Evolutionary conservation across 2,113 vertebrate species (phyloP), one percentile per base, ranked within the genome.

Genomic region (Bagarius yarrelli): DNA sequence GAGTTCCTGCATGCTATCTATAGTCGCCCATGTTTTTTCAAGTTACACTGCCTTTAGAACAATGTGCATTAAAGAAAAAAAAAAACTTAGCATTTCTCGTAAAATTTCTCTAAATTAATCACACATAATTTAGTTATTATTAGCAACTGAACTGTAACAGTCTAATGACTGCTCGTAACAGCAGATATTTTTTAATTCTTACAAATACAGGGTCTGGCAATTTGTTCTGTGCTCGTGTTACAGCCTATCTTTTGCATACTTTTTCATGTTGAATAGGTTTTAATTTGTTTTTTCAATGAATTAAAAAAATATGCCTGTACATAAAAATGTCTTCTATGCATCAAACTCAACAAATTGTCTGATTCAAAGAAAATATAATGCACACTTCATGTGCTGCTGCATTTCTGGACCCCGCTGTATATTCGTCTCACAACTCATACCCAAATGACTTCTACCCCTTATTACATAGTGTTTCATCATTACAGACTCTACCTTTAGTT

Each of bases 1-100:
- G 52, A 80, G 69, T 36, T 84, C 15, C 64, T 64, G 70, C 19
- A 53, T 36, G 73, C 27, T 55, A 59, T 79, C 76, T 69, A 56
- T 44, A 79, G 64, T 83, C 36, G 40, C 44, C 56, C 61, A 47
- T 56, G 27, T 56, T 71, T 73, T 56, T 50, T 55, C 19, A 67
- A 12, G 70, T 64, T 61, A 72, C 30, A 71, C 27, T 5, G 16
- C 13, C 27, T 57, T 57, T 23, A 13, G 47, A 81, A 59, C 34
- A 23, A 53, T 71, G 47, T 18, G 55, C 23, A 47, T 1, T 23
- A 47, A 18, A 53, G n/a, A 72, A 72, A 53, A 27, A 72, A 72
- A 25, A 59, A 8, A 27, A 44, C 16, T 21, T 44, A 14, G 14
- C 5, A 25, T 63, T 52, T 60, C 55, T 59, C 34, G 18, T 60